A percentile compares a stretch with the other conserved stretches of the same genome.
phyloP scores from a whole-genome alignment of 2,888 invertebrate genomes.

The Ectemnius lituratus region DNA sequence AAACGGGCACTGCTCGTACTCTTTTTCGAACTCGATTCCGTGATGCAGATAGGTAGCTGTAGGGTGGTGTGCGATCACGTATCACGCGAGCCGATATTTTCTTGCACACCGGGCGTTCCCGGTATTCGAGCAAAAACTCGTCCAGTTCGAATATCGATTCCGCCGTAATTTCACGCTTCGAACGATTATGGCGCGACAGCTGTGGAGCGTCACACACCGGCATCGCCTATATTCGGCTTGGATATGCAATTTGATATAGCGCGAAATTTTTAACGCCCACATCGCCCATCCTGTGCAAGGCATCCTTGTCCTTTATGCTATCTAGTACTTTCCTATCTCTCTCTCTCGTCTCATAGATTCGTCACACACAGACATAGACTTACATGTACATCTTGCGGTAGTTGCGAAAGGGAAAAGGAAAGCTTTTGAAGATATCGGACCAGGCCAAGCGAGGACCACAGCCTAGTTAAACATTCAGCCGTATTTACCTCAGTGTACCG shows the following conservation, averaged over 20 bases:
- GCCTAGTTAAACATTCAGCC: no score
- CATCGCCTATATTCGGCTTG: slow-evolving; percentile 29
- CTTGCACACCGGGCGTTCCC: slow-evolving; percentile 47
- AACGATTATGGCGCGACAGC: slow-evolving; percentile 60
- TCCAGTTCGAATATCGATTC: slow-evolving; percentile 56
- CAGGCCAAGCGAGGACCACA: no score
- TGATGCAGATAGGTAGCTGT: no score
- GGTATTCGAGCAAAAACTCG: slow-evolving; percentile 47
- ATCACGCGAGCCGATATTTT: slow-evolving; percentile 36
- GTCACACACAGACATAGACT: no score
- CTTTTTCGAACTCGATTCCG: slow-evolving; percentile 19
- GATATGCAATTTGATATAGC: slow-evolving; percentile 41
- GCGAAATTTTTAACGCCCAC: slow-evolving; percentile 28
- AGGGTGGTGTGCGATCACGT: slow-evolving; percentile 3
- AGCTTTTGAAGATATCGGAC: no score
- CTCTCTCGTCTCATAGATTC: no score
- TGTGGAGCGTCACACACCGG: slow-evolving; percentile 51
- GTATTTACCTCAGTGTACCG: no score
- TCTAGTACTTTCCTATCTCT: no score
- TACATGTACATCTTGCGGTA: no score
- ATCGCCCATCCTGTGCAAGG: no score
- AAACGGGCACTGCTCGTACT: neutral
- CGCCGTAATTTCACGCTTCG: slow-evolving; percentile 59
- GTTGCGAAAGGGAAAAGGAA: no score
- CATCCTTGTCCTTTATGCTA: no score